These are phyloP conservation scores for Dermatophagoides farinae DNA, from an alignment of 1,140 invertebrate species.

Conservation along the genomic window DNA sequence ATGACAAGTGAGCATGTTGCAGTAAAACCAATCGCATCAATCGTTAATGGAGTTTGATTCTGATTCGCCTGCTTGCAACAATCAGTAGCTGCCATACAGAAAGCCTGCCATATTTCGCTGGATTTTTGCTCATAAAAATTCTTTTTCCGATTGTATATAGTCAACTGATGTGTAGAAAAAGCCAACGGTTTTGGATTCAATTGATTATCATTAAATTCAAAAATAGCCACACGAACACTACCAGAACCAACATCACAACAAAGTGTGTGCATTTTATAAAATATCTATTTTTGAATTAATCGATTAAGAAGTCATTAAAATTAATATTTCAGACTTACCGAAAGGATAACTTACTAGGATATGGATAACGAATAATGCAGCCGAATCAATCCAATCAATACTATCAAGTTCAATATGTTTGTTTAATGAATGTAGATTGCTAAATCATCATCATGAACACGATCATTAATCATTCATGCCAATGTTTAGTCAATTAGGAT, in stretches of 20 bases:
- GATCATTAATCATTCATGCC: no score
- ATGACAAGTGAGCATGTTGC: conserved; percentile 83
- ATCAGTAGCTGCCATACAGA: conserved; percentile 29
- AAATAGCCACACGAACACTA: conserved; percentile 11
- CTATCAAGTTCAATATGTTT: no score
- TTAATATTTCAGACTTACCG: no score
- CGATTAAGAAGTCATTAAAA: no score
- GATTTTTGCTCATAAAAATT: conserved; percentile 82
- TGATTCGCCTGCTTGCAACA: background rate
- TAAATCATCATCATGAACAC: no score
- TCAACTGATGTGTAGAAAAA: background rate
- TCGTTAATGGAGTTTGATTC: conserved; percentile 1
- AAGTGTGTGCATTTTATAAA: background rate
- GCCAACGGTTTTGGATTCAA: background rate
- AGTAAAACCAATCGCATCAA: conserved; percentile 59
- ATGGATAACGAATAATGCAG: no score
- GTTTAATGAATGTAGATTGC: no score
- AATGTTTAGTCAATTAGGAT: no score
- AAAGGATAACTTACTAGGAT: no score
- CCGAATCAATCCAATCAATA: no score
- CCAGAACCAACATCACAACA: conserved; percentile 9
- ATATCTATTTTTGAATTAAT: no score
- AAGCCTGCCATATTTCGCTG: conserved; percentile 61
- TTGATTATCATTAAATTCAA: background rate
- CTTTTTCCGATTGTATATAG: conserved; percentile 36